phyloP scores from a whole-genome alignment of 2,797 vertebrate species.

The Tympanoctomys barrerae region DNA sequence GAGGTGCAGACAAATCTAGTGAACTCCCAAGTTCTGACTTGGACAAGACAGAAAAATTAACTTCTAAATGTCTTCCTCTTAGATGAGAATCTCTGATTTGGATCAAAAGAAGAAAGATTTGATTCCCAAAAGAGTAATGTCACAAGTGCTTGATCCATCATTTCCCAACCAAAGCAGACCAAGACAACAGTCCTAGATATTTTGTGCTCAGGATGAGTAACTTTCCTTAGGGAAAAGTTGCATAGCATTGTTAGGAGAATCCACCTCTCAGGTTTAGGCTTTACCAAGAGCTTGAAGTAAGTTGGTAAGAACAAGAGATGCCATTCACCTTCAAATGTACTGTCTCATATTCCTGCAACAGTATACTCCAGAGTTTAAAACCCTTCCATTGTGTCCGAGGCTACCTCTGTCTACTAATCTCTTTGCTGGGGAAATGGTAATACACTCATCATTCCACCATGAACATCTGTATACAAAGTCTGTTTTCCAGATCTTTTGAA shows the following conservation, averaged over 20 bases:
- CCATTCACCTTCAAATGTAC: neutral
- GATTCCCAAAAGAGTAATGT: neutral
- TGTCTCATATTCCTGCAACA: neutral
- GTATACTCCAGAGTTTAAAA: neutral
- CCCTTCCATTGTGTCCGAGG: neutral
- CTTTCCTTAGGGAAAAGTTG: constrained; percentile 10
- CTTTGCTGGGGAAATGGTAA: neutral
- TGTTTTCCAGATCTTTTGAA: constrained; percentile 71
- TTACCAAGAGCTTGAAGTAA: constrained; percentile 28
- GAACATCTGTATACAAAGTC: constrained; percentile 46
- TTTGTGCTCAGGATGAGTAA: constrained; percentile 3
- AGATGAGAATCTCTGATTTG: neutral
- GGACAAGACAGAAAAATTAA: neutral
- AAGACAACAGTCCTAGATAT: neutral
- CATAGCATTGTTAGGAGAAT: neutral
- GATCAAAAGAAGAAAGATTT: neutral
- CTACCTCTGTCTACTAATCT: constrained; percentile 26
- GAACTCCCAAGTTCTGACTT: neutral
- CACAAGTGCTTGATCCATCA: neutral
- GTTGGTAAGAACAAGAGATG: neutral
- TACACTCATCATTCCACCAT: neutral
- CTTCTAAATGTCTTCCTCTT: neutral
- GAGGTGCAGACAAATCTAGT: neutral
- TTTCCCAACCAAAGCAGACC: neutral
- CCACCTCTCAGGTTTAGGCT: neutral